Base-by-base conservation (phyloP, 1,140 invertebrate species). In the Aphis craccivora region DNA sequence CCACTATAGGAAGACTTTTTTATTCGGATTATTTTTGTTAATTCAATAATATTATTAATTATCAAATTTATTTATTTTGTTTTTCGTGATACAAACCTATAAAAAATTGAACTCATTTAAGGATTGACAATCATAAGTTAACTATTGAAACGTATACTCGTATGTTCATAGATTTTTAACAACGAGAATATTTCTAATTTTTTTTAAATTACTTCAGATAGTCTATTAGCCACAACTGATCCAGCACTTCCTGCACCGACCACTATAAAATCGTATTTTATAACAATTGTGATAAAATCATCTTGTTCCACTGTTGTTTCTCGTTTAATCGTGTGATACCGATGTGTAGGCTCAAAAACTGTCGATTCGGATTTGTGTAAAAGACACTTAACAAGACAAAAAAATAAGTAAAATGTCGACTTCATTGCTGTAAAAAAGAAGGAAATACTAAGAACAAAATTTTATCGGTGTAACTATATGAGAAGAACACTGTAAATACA, bases 211-310 rank as follows among this genome's bases (percentile, higher is more conserved):
- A 94, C 94, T 92, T 95, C 95, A 45, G 95, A 95, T 53, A 96
- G 94, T 51, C 96, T 95, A 90, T 95, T 96, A 4, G 96, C 96
- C 37, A 96, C 92, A 37, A 96, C 96, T 89, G 95, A 95, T 37
- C 96, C 96, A 8, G 96, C 95, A 6, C 96, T 96, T 48, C 96
- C 96, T 30, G 95, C 96, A 14, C 96, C 96, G 88, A 96, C 95
- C 25, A 95, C 93, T 23, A 95, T 94, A 93, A 95, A 95, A 89
- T 94, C 94, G 95, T 98, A 98, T 94, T 97, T 96, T 7, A 95
- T 95, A 94, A 96, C 96, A 94, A 94, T 94, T 22, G n/a, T 83
- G 8, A 90, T 89, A 3, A 89, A 93, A 87, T 94, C 94, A 23
- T 89, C 20, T 35, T 53, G n/a, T 89, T 89, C 48, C 14, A 11